Conservation (phyloP, 2,797 vertebrate species). For the Melanotaenia parkinsoni region DNA sequence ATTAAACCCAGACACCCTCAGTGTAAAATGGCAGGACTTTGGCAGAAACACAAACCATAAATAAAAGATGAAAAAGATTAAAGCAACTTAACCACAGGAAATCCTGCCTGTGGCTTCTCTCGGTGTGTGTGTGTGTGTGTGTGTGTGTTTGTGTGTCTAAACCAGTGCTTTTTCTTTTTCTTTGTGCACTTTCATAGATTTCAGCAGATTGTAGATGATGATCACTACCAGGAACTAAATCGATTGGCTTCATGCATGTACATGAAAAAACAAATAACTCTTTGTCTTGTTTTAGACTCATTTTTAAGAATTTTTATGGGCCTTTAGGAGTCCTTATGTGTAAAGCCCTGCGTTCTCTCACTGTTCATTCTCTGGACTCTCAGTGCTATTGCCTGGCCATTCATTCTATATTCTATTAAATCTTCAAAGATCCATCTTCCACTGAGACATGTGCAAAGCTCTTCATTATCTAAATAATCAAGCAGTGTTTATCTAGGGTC, state of each 20-base stretch:
- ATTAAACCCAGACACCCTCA: constrained; percentile 12
- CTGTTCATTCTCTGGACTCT: constrained; percentile 25
- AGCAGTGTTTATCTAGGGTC: constrained; percentile 11
- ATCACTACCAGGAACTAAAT: constrained; percentile 12
- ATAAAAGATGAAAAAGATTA: constrained; percentile 48
- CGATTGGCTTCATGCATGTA: background rate
- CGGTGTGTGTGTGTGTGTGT: constrained; percentile 3
- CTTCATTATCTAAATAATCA: constrained; percentile 51
- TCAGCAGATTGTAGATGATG: constrained; percentile 6
- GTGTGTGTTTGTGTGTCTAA: background rate
- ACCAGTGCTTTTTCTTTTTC: background rate
- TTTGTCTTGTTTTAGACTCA: constrained; percentile 11
- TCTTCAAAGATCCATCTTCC: constrained; percentile 25
- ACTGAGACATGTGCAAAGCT: constrained; percentile 27
- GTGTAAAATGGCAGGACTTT: constrained; percentile 40
- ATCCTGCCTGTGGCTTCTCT: constrained; percentile 7
- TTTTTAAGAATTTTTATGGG: constrained; percentile 5
- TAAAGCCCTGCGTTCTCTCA: constrained; percentile 9
- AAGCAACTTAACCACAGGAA: constrained; percentile 35
- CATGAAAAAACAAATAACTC: constrained; percentile 13
- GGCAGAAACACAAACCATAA: constrained; percentile 46
- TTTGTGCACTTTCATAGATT: constrained; percentile 5
- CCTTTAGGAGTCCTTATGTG: constrained; percentile 2
- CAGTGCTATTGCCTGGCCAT: constrained; percentile 15
- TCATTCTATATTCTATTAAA: constrained; percentile 31